Base-by-base conservation (phyloP, 30 jellyfish, hydroid and myxozoan genomes). In the Cassiopea xamachana region DNA sequence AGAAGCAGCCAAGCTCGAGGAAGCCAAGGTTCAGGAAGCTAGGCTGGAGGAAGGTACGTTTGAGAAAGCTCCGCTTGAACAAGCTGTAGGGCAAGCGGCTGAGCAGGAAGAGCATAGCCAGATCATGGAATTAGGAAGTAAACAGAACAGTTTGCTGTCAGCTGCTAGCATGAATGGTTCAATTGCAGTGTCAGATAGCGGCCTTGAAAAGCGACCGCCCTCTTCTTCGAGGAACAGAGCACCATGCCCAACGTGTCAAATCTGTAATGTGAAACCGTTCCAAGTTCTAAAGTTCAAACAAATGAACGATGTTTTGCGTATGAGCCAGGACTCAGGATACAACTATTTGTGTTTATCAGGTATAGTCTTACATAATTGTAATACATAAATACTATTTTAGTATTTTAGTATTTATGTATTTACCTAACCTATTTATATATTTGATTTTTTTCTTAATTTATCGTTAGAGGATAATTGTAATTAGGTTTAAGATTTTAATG, bases 291-390 rank as follows among this genome's bases (percentile, higher is more conserved):
- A 75, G 84, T 86, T 39, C 75, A 86, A 76, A 71, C 55, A 73
- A 81, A 86, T 86, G 80, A 86, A 51, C 2, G 10, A 6, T 12
- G 93, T 76, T 8, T 67, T 86, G 73, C 47, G 67, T 14, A 27
- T 27, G 48, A 60, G 48, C 7, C 7, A 67, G 48, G 70, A 46
- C 49, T 17, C 62, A 55, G 18, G 4, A 46, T 76, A 75, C 59
- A 87, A 76, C 18, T 78, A 75, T 46, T 58, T 86, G 7, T 86
- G 93, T 61, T 55, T 86, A 14, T 7, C 93, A 46, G 93, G 93
- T 86, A 60, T 17, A 61, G 14, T n/a, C 19, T 2, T 74, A 15
- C 64, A 10, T 82, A 39, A 9, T 27, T 4, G 74, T 14, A 60
- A 64, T 17, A 47, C 90, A 44, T 7, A 45, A 12, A 48, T 45